Percentiles rank a stretch among this genome's conserved stretches.
Conservation (phyloP, 2,888 invertebrate species). For the Leuctra nigra region DNA sequence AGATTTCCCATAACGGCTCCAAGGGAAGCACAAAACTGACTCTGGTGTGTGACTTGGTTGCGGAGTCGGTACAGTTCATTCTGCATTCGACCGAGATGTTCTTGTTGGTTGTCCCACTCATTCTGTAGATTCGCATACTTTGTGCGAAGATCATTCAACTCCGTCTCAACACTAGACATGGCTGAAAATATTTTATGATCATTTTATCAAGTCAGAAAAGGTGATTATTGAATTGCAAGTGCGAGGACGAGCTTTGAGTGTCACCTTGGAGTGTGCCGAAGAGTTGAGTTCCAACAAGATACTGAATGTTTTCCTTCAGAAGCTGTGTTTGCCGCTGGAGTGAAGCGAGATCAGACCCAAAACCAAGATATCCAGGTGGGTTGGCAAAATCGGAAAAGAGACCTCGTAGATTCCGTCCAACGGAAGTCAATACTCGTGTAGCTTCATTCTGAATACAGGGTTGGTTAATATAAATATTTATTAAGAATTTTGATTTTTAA, state of each 20-base stretch:
- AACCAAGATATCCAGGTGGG: conserved; percentile 20
- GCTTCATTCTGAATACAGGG: conserved; percentile 12
- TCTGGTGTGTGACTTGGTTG: conserved; percentile 36
- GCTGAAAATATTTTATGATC: conserved; percentile 17
- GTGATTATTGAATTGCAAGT: too few species aligned
- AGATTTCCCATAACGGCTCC: conserved; percentile 40
- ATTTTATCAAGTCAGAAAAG: too few species aligned
- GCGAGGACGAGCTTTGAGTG: too few species aligned
- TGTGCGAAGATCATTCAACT: conserved; percentile 10
- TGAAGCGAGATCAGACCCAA: conserved; percentile 28
- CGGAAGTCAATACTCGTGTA: conserved; percentile 14
- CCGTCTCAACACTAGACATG: conserved; percentile 15
- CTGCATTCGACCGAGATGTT: conserved; percentile 32
- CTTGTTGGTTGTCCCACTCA: conserved; percentile 34
- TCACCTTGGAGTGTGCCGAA: conserved; percentile 18
- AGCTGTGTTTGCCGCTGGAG: conserved; percentile 25
- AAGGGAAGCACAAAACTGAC: conserved; percentile 39
- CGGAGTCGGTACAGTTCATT: conserved; percentile 31
- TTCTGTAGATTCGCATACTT: conserved; percentile 29
- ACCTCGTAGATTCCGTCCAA: conserved; percentile 14
- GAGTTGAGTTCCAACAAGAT: conserved; percentile 17
- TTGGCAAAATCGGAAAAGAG: conserved; percentile 20
- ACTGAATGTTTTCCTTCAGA: conserved; percentile 26
- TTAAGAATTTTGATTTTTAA: too few species aligned
- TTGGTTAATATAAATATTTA: too few species aligned